A percentile compares a stretch with the other conserved stretches of the same genome.
These are phyloP conservation scores for Drosophila monieri DNA, from an alignment of 2,888 invertebrate species.

Conservation along the genomic window DNA sequence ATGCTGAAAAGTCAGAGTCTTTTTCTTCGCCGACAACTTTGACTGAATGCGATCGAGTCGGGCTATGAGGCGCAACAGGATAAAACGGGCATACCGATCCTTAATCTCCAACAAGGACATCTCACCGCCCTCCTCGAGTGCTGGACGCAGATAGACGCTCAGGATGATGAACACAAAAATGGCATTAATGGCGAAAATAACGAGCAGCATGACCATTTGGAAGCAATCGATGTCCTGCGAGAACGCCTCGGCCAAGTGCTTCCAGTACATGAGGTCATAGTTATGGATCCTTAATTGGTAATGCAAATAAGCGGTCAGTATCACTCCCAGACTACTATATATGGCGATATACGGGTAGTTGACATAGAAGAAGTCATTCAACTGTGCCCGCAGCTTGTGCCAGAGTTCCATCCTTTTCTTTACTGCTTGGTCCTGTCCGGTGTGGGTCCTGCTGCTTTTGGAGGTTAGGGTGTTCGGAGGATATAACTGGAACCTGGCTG, in stretches of 20 bases:
- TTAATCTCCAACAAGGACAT: conserved; percentile 76
- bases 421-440: not conserved
- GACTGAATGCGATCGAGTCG: conserved; percentile 79
- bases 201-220: conserved; percentile 59
- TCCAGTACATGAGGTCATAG: conserved; percentile 72
- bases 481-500: conserved; percentile 4
- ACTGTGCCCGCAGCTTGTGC: conserved; percentile 36
- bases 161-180: conserved; percentile 40
- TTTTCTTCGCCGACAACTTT: conserved; percentile 63
- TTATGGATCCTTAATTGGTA: conserved; percentile 66
- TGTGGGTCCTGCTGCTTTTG: not conserved
- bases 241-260: conserved; percentile 38
- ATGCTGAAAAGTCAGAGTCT: conserved; percentile 47
- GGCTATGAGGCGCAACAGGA: conserved; percentile 79
- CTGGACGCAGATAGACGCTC: conserved; percentile 58
- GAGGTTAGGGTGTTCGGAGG: not conserved
- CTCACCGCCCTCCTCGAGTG: conserved; percentile 49
- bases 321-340: conserved; percentile 52
- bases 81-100: conserved; percentile 81
- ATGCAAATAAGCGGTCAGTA: conserved; percentile 72
- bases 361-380: conserved; percentile 62
- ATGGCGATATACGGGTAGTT: conserved; percentile 70
- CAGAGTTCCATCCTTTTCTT: conserved; percentile 51
- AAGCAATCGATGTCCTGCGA: conserved; percentile 56
- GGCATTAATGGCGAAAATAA: conserved; percentile 63